Evolutionary conservation across 2,888 invertebrate genomes (phyloP), one percentile per base, ranked within the genome.

Genomic region (Chloromyia formosa): DNA sequence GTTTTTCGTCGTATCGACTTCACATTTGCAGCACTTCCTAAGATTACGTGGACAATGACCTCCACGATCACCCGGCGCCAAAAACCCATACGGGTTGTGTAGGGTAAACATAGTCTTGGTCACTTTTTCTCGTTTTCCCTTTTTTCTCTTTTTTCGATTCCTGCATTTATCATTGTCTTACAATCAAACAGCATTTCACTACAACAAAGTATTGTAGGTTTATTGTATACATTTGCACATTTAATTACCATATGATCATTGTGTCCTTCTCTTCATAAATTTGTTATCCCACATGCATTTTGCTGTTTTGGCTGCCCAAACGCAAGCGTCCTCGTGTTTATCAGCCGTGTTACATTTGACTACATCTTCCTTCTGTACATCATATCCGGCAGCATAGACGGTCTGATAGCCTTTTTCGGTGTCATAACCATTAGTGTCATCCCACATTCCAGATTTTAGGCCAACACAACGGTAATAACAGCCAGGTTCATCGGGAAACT

Each of bases 281-380:
- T 56, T 20, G 10, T 20, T 20, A 56, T 56, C 56, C 56, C 56
- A 56, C 56, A 56, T 16, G 20, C 56, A 56, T 56, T 56, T 56
- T 4, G 22, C 56, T 16, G 16, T 10, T 2, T n/a, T 20, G 10
- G 56, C 14, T 20, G 56, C 14, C 56, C 56, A 56, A 18, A 56
- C 56, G 10, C 56, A 56, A 5, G 16, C 5, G 18, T 56, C 56
- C 10, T 10, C 22, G 18, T 56, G 10, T 10, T 4, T 56, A 16
- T 56, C 22, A 5, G 2, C 18, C 2, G 22, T 56, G 7, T 16
- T 18, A 20, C 56, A 56, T 56, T 20, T 20, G 2, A 2, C 5
- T 4, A 56, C 5, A 20, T 20, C 16, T 18, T n/a, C 56, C 56
- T 20, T 20, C 5, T 10, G 5, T 18, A 20, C 7, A 5, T 56